These are phyloP conservation scores for Pogonomyrmex barbatus DNA, from an alignment of 1,140 invertebrate genomes.

Conservation along the genomic window DNA sequence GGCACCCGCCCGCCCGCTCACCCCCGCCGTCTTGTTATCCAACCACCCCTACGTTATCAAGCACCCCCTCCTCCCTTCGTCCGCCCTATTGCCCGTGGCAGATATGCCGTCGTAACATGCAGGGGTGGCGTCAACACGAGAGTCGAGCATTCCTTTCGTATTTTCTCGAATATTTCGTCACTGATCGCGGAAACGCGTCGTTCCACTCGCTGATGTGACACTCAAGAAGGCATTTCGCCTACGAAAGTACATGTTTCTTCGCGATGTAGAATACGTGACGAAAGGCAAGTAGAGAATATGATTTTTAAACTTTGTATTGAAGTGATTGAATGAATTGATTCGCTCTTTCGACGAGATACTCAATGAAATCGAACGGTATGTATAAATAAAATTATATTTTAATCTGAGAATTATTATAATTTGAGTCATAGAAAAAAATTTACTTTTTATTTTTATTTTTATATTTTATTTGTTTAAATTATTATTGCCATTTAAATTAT, in stretches of 20 bases:
- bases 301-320: neutral
- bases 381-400: neutral
- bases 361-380: neutral
- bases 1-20: slow-evolving; percentile 56
- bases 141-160: slow-evolving; percentile 69
- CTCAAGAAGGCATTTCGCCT: slow-evolving; percentile 65
- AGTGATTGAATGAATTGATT: neutral
- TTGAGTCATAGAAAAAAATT: too few species aligned
- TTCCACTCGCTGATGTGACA: neutral
- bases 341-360: neutral
- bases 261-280: too few species aligned
- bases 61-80: slow-evolving; percentile 65
- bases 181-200: slow-evolving; percentile 22
- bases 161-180: slow-evolving; percentile 55
- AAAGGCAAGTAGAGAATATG: neutral
- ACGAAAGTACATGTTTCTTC: slow-evolving; percentile 44
- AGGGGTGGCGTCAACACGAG: slow-evolving; percentile 77
- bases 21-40: slow-evolving; percentile 67
- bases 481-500: too few species aligned
- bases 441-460: too few species aligned
- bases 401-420: too few species aligned
- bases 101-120: slow-evolving; percentile 78
- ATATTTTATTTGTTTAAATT: too few species aligned
- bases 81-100: slow-evolving; percentile 62
- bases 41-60: slow-evolving; percentile 63